Base-by-base conservation (phyloP, 2,888 invertebrate genomes). In the Platynereis dumerilii region DNA sequence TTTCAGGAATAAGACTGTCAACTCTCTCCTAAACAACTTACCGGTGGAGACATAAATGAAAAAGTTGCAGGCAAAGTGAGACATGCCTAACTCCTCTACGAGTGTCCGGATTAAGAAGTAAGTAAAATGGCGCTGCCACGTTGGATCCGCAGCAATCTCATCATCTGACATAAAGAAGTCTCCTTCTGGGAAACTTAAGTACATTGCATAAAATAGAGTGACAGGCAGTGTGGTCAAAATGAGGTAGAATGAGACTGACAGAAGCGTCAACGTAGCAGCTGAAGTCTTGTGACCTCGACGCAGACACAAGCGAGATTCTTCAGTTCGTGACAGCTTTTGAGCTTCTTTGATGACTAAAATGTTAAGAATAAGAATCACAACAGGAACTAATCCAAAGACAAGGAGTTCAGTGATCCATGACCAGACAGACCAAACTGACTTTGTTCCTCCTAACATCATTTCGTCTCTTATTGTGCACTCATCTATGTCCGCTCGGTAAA, bases 11-110 rank as follows among this genome's bases (percentile, higher is more conserved):
- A 82, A 66, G 39, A 69, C 70, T 60, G 70, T 73, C 54, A 80
- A 70, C 67, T 83, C 81, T 28, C 77, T 74, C 17, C 84, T 69
- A 65, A 84, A 84, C 60, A 78, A 72, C 66, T 80, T 80, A 1
- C 84, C 84, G 0, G 83, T 84, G 45, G 78, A 69, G 12, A 81
- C 59, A 63, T 83, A 84, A 59, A 84, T 83, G 69, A 78, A 79
- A 70, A 84, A 72, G 70, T 81, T 81, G 57, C 78, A 76, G 0
- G 81, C 81, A 60, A 81, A 79, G 59, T 81, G 80, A 0, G 81
- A 80, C 54, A 79, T 72, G 1, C 80, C 78, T 2, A 81, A 68
- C 55, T 77, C 76, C 67, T 80, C 77, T 17, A 80, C 72, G 7
- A 79, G 66, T 24, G 75, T 75, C 55, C 79, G 71, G 5, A 73